Conservation (phyloP, 2,113 vertebrate genomes). For the Aptenodytes forsteri region DNA sequence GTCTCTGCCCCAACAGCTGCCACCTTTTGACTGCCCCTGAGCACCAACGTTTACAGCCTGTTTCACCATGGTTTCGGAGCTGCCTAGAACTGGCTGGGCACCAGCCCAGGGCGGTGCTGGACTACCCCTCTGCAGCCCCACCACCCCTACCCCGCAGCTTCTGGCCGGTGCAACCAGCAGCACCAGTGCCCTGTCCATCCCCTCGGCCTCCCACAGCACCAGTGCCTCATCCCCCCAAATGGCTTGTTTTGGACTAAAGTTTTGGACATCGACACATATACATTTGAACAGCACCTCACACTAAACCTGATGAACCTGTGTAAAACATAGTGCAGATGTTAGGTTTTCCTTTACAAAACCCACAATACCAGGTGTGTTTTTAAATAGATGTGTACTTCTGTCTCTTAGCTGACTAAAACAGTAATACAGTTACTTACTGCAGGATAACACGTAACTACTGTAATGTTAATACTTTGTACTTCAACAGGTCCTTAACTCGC, state of each 20-base stretch:
- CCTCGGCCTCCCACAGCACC: fast-evolving
- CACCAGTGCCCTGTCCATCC: fast-evolving
- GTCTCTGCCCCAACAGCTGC: neutral
- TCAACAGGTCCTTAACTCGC: fast-evolving
- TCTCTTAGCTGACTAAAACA: neutral
- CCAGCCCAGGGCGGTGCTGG: neutral
- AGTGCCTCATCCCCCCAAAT: fast-evolving
- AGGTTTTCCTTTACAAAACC: neutral
- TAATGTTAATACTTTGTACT: neutral
- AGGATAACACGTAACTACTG: neutral
- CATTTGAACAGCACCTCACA: neutral
- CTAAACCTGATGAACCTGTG: neutral
- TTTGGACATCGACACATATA: neutral
- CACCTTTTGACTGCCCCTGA: neutral
- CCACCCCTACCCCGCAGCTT: fast-evolving
- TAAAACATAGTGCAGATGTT: neutral
- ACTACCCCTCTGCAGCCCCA: neutral
- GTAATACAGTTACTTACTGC: neutral
- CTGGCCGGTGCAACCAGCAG: neutral
- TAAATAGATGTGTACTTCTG: neutral
- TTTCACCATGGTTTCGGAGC: neutral
- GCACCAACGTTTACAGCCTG: too few relatives aligned
- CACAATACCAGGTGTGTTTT: neutral
- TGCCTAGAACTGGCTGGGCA: neutral
- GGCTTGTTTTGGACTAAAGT: neutral